These are phyloP conservation scores for Onychostoma macrolepis DNA, from an alignment of 2,113 vertebrate species.

Conservation along the genomic window DNA sequence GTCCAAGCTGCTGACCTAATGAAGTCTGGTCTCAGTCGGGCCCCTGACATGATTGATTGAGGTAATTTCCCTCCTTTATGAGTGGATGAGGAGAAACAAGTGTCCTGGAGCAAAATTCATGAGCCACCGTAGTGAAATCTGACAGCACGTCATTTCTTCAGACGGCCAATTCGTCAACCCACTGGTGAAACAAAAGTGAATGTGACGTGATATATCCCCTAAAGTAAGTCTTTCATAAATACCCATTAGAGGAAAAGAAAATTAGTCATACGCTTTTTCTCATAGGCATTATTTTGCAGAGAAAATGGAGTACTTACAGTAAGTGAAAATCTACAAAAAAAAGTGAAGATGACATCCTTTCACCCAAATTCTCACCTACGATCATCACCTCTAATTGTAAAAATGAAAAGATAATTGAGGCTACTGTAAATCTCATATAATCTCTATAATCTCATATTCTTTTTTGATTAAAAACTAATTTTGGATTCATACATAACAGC, in stretches of 20 bases:
- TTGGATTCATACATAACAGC: background rate
- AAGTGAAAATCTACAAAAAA: background rate
- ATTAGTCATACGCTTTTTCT: background rate
- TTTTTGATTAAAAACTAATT: too few relatives aligned
- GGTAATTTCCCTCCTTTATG: conserved; percentile 52
- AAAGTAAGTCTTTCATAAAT: conserved; percentile 32
- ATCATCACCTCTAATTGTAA: background rate
- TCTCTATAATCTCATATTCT: too few relatives aligned
- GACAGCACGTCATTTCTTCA: background rate
- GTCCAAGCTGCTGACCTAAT: conserved; percentile 59
- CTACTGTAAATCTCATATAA: too few relatives aligned
- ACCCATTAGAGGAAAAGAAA: background rate
- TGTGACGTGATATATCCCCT: conserved; percentile 20
- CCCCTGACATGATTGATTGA: conserved; percentile 59
- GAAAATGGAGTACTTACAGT: background rate
- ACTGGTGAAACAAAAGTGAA: conserved; percentile 30
- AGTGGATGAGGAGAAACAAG: conserved; percentile 52
- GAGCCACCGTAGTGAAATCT: conserved; percentile 42
- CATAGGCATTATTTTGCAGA: background rate
- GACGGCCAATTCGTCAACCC: background rate
- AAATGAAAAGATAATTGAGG: too few relatives aligned
- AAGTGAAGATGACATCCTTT: background rate
- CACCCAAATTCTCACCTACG: background rate
- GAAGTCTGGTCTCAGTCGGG: conserved; percentile 58
- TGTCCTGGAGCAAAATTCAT: conserved; percentile 57